phyloP scores from a whole-genome alignment of 2,797 vertebrate species.

The Ataeniobius toweri region DNA sequence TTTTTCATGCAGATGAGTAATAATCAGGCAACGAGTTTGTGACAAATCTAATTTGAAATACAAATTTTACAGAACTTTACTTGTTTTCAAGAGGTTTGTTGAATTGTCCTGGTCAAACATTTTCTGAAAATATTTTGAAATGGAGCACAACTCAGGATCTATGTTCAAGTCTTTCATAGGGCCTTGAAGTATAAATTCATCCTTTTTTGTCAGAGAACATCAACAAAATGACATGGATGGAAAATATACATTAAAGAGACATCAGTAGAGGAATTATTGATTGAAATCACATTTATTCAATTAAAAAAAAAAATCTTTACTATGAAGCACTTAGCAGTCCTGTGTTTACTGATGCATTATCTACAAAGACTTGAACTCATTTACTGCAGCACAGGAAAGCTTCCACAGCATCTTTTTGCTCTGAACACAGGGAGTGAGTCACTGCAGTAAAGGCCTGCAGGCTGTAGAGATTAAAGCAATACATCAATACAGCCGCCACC shows the following conservation, averaged over 20 bases:
- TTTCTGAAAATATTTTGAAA: background rate
- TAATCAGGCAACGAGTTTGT: background rate
- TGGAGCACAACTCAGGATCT: background rate
- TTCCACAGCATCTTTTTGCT: constrained; percentile 32
- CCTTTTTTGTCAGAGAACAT: background rate
- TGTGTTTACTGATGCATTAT: constrained; percentile 34
- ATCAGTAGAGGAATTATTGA: no score
- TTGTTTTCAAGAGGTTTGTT: background rate
- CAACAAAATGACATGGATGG: background rate
- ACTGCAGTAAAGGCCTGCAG: constrained; percentile 24
- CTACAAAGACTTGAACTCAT: constrained; percentile 46
- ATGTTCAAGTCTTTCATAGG: background rate
- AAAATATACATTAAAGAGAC: background rate
- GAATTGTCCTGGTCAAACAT: background rate
- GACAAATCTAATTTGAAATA: background rate
- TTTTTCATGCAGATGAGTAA: background rate
- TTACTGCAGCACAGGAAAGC: constrained; percentile 44
- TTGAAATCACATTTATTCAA: no score
- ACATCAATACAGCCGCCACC: constrained; percentile 30
- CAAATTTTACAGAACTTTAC: background rate
- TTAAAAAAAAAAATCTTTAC: background rate
- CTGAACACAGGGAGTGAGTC: constrained; percentile 39
- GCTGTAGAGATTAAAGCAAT: constrained; percentile 26
- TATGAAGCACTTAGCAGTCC: background rate
- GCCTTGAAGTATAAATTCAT: background rate